Evolutionary conservation across 2,797 vertebrate species (phyloP).

Genomic region (Galagoides demidoff): DNA sequence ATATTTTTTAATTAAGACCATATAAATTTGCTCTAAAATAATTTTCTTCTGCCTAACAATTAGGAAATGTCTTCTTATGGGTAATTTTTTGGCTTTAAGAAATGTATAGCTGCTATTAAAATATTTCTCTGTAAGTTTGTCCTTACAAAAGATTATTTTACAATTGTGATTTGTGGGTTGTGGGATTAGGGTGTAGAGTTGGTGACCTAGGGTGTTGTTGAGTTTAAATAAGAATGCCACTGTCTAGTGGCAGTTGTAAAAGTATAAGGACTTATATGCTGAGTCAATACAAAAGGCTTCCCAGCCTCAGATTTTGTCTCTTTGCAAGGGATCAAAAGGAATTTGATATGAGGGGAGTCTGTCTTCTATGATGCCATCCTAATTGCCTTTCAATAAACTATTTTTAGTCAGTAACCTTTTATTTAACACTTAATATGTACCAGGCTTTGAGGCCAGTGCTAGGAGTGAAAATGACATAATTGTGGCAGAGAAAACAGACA

Average conservation of each 20-base stretch:
- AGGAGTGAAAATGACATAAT: background rate
- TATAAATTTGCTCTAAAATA: conserved; percentile 24
- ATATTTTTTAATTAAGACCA: background rate
- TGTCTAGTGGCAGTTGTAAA: conserved; percentile 27
- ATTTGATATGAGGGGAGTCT: background rate
- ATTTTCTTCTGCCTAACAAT: background rate
- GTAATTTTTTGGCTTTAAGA: background rate
- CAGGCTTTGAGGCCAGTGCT: conserved; percentile 3
- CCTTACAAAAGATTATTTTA: conserved; percentile 32
- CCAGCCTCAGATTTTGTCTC: conserved; percentile 36
- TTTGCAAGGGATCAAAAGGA: conserved; percentile 16
- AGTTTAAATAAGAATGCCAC: conserved; percentile 44
- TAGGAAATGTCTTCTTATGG: conserved; percentile 14
- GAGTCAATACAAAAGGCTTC: conserved; percentile 4
- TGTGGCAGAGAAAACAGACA: background rate
- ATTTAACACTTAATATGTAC: conserved; percentile 32
- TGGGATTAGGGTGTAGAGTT: background rate
- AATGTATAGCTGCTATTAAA: background rate
- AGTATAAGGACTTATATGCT: conserved; percentile 18
- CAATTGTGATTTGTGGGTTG: background rate
- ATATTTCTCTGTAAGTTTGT: conserved; percentile 41
- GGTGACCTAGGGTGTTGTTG: conserved; percentile 9
- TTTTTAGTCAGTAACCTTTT: conserved; percentile 38
- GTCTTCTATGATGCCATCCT: conserved; percentile 15
- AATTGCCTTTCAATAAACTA: conserved; percentile 37